phyloP scores from a whole-genome alignment of 2,113 vertebrate genomes.

The Ovis canadensis region DNA sequence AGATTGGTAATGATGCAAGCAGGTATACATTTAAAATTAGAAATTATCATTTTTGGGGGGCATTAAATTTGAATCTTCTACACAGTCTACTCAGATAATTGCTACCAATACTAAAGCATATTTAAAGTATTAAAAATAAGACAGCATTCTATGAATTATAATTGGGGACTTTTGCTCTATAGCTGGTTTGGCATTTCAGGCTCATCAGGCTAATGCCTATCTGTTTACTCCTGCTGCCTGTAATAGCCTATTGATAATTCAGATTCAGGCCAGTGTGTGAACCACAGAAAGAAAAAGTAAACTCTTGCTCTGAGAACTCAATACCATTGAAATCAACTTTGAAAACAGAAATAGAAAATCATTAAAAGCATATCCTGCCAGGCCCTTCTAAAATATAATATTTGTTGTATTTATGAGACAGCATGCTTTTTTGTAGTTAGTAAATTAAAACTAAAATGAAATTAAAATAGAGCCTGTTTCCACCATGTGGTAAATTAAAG shows the following conservation, averaged over 20 bases:
- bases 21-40: background rate
- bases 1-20: background rate
- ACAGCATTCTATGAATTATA: background rate
- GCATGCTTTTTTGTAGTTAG: background rate
- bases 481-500: background rate
- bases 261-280: background rate
- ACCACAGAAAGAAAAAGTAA: background rate
- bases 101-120: background rate
- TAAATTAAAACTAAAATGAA: slow-evolving; percentile 41
- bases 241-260: background rate
- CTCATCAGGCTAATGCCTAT: background rate
- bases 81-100: background rate
- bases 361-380: background rate
- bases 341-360: slow-evolving; percentile 20
- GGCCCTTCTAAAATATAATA: slow-evolving; percentile 1
- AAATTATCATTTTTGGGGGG: background rate
- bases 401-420: background rate
- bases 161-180: slow-evolving; percentile 26
- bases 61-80: slow-evolving; percentile 24
- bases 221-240: background rate
- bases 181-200: background rate
- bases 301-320: background rate
- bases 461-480: slow-evolving; percentile 8
- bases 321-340: background rate
- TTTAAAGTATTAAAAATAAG: slow-evolving; percentile 34